Evolutionary conservation across 2,113 vertebrate genomes (phyloP).

Genomic region (Chionis minor): DNA sequence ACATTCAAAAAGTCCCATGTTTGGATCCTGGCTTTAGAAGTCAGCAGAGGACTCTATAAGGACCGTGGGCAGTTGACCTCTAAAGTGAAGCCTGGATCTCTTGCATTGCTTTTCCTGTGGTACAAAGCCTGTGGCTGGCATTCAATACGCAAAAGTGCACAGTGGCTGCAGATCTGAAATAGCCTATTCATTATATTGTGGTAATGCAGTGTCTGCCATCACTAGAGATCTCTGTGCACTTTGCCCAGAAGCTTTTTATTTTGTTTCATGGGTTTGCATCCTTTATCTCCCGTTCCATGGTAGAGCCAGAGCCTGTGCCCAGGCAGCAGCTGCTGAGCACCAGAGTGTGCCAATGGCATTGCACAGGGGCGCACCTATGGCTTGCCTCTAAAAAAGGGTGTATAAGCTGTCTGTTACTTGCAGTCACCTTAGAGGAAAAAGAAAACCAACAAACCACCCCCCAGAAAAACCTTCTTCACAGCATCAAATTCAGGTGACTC

Average conservation of each 20-base stretch:
- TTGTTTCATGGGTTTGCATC: background rate
- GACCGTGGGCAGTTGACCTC: accelerated
- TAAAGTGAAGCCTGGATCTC: background rate
- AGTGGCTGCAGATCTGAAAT: background rate
- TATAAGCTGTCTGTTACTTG: background rate
- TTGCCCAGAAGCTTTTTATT: background rate
- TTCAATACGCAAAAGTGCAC: background rate
- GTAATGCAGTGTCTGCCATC: background rate
- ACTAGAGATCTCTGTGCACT: background rate
- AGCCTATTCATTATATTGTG: background rate
- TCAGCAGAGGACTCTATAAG: background rate
- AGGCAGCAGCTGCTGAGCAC: background rate
- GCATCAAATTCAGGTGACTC: background rate
- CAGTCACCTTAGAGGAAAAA: background rate
- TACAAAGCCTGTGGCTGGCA: background rate
- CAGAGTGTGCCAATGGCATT: background rate
- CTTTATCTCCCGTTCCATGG: background rate
- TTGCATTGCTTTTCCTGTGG: background rate
- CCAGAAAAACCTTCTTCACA: background rate
- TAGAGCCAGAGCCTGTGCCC: background rate
- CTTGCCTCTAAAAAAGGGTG: background rate
- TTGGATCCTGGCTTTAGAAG: background rate
- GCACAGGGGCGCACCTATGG: background rate
- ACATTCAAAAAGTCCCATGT: background rate
- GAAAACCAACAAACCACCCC: background rate